Base-by-base conservation (phyloP, 1,140 invertebrate species). In the Drosophila yakuba region DNA sequence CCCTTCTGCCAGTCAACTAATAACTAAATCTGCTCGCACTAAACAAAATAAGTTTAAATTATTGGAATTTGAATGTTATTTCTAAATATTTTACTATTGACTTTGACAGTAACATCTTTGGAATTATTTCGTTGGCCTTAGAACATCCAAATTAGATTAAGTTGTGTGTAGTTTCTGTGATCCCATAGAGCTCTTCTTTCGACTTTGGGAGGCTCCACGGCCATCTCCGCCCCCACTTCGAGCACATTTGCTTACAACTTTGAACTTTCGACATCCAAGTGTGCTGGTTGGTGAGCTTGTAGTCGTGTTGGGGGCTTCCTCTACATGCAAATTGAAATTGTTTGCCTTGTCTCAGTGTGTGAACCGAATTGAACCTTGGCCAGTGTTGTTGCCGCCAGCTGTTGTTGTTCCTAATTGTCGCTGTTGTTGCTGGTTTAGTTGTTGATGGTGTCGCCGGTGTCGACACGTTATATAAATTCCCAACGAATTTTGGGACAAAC, bases 391-490 rank as follows among this genome's bases (percentile, higher is more conserved):
- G 81, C 63, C 63, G 58, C 32, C 61, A 80, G 76, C 75, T 75
- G 73, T 54, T 64, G 69, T 71, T 64, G 67, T 44, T 69, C 12
- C 35, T 71, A 71, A 71, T 71, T 60, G 75, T 59, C 62, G 74
- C 36, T 63, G 43, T 48, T 47, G 51, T 20, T 50, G 36, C 15
- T 54, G 28, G 12, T 78, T 57, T 41, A 35, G 28, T 15, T 78
- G 61, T 41, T 39, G 39, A 28, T 61, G 35, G 20, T 62, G 39
- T 35, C 51, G 51, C 45, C 38, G 59, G 64, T 86, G 82, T 81
- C 82, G 82, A 85, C 82, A 85, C 83, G 83, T 85, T 78, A 85
- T 85, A 88, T 85, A 85, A 85, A 85, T 86, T 85, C 64, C 82
- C 78, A 77, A 85, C 82, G 74, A 81, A 86, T 85, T 85, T 86